Evolutionary conservation across 2,113 vertebrate genomes (phyloP), one percentile per base, ranked within the genome.

Genomic region (Ceratotherium simum): DNA sequence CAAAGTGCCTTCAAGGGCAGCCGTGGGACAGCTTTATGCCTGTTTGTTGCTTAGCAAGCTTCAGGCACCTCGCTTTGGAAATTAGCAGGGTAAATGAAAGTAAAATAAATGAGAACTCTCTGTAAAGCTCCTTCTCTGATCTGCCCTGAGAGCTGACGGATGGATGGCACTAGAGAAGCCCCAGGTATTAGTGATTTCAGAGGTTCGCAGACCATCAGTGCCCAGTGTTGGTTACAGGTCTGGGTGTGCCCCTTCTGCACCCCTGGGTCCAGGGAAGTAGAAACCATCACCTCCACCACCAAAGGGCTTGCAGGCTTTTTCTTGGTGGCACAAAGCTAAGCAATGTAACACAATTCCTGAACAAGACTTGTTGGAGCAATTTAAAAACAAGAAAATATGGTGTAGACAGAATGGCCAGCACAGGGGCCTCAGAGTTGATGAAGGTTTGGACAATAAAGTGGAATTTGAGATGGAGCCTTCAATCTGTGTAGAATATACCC

Each of bases 401-500:
- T 42, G 12, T 21, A 25, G 46, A 58, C 6, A 7, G 36, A 0
- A 1, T 25, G 8, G 16, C 25, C 12, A 13, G 31, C 36, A 48
- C 2, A 13, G 51, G 2, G 16, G 31, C 46, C 33, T 46, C n/a
- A 8, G 56, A 8, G 6, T 31, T 13, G n/a, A 39, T 42, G n/a
- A 36, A 39, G 51, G 31, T 31, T 17, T 27, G 29, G 29, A 46
- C 8, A 21, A 39, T 4, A n/a, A 20, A 27, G 65, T 48, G 39
- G 46, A 90, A 72, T n/a, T 21, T 42, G 54, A 65, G 29, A 42
- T 20, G n/a, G 58, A 36, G 16, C 13, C 48, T 62, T 86, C 33
- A 25, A 46, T 3, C 17, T 1, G 3, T 1, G 9, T 17, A 25
- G 17, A 64, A 8, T 18, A 31, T 4, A 5, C 2, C 5, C 0